A percentile compares a stretch with the other conserved stretches of the same genome.
Conservation (phyloP, 23 tunicate genomes). For the Ascidia mentula region DNA sequence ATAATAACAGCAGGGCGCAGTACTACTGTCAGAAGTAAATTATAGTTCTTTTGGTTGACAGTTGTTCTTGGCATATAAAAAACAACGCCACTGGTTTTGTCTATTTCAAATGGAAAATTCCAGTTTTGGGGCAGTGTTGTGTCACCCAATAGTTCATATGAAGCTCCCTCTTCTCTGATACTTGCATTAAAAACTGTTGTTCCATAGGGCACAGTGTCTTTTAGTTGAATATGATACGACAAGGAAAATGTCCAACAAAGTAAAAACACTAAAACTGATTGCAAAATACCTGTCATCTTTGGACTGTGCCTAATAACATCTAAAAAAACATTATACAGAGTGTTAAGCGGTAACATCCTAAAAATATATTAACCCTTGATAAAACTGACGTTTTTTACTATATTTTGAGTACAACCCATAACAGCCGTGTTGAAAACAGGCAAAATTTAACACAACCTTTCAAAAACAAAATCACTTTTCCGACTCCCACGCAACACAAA, state of each 20-base stretch:
- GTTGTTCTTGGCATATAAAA: not conserved
- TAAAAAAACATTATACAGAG: not conserved
- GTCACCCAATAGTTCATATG: not conserved
- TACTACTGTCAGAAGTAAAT: not conserved
- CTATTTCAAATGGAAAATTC: not conserved
- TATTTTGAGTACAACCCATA: no score
- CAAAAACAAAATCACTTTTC: not conserved
- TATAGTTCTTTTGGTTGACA: not conserved
- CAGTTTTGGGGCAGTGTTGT: not conserved
- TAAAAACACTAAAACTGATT: not conserved
- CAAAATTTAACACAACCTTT: not conserved
- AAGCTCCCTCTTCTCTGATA: slow-evolving; percentile 11
- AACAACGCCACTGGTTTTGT: not conserved
- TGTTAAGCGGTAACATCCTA: not conserved
- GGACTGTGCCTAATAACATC: not conserved
- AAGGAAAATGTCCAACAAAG: slow-evolving; percentile 10
- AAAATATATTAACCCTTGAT: no score
- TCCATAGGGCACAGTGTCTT: not conserved
- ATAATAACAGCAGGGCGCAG: not conserved
- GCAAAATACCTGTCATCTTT: not conserved
- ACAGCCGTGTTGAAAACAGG: no score
- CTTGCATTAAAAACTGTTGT: not conserved
- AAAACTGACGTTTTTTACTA: not conserved
- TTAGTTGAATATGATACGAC: not conserved
- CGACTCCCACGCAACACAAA: not conserved